Evolutionary conservation across 2,113 vertebrate species (phyloP), one percentile per base, ranked within the genome.

Genomic region (Scortum barcoo): DNA sequence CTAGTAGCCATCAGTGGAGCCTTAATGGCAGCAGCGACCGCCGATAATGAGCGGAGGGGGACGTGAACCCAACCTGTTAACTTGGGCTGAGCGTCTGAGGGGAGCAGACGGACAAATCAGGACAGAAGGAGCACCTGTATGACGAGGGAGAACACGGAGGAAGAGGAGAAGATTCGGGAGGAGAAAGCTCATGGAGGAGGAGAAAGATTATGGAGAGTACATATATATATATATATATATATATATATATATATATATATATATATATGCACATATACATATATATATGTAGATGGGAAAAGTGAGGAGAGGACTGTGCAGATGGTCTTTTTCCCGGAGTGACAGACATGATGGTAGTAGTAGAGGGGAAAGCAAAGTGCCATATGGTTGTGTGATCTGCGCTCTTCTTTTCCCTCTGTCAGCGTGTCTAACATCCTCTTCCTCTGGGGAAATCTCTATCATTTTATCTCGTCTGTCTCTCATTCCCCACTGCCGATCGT

Each of bases 311-410:
- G 50, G 62, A 30, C 28, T 24, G 71, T 53, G 74, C 88, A 91
- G 89, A 91, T 91, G 91, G 87, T 79, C 72, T 53, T 86, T 63
- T 60, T 86, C 63, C 80, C 74, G 40, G 46, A 89, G 75, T 83
- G 86, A 89, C 88, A 89, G 75, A 84, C 86, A 73, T 40, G 46
- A 85, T 68, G 78, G 53, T 78, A 44, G 78, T 86, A 78, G 83
- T 53, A 77, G 77, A 87, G 77, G 74, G 42, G 77, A 71, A 81
- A 83, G 82, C 58, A 78, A 86, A 89, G 88, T 76, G 83, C 88
- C 92, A 91, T 89, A 90, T 87, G 89, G 86, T 53, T 72, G 74
- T 91, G 85, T 92, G 90, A 91, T 90, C 83, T 28, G 63, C 56
- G 3, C 78, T 85, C 72, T 28, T 81, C 79, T 86, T 71, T 81